These are phyloP conservation scores for Aromia moschata DNA, from an alignment of 2,888 invertebrate species.

Conservation along the genomic window DNA sequence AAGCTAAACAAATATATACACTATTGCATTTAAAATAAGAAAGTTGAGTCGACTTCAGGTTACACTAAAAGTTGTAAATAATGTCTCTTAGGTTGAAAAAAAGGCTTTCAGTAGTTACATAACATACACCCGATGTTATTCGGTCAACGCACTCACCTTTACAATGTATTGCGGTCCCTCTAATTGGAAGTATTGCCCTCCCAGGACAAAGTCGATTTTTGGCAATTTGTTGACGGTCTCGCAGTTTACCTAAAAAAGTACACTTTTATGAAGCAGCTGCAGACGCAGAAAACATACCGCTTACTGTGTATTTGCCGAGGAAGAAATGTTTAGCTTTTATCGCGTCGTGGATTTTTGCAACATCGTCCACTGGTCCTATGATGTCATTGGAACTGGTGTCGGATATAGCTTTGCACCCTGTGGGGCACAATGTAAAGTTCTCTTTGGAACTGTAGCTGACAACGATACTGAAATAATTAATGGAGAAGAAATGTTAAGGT, in stretches of 20 bases:
- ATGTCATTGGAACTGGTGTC: conserved; percentile 63
- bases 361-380: conserved; percentile 59
- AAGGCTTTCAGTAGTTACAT: too few relatives aligned
- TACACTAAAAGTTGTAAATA: too few relatives aligned
- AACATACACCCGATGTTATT: too few relatives aligned
- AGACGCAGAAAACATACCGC: too few relatives aligned
- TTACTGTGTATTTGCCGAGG: conserved; percentile 7
- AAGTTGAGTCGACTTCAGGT: too few relatives aligned
- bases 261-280: too few relatives aligned
- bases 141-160: conserved; percentile 57
- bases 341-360: conserved; percentile 58
- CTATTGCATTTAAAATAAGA: too few relatives aligned
- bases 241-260: conserved; percentile 71
- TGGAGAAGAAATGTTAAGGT: too few relatives aligned
- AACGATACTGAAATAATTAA: too few relatives aligned
- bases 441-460: too few relatives aligned
- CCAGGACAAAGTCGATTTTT: conserved; percentile 67
- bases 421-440: conserved; percentile 52
- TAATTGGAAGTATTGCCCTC: conserved; percentile 69
- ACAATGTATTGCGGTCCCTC: conserved; percentile 71
- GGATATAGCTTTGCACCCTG: conserved; percentile 59
- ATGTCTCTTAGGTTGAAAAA: too few relatives aligned
- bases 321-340: conserved; percentile 54
- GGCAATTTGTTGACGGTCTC: conserved; percentile 69
- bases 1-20: too few relatives aligned